Percentiles rank a stretch among this genome's conserved stretches.
Conservation (phyloP, 2,888 invertebrate genomes). For the Trisateles emortualis region DNA sequence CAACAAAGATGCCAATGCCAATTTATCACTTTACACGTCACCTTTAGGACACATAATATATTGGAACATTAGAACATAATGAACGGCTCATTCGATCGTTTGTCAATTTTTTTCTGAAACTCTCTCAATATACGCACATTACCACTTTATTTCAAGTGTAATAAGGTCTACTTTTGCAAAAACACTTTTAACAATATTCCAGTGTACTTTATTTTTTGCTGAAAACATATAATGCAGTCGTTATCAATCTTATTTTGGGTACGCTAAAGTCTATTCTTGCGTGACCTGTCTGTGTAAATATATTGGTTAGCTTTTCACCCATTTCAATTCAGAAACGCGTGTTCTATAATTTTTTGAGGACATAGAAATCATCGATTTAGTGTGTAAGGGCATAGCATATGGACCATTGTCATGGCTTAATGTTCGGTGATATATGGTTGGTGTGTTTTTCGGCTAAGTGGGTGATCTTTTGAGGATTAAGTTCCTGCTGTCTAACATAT, state of each 20-base stretch:
- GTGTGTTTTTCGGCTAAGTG: conserved; percentile 42
- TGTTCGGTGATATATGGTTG: conserved; percentile 48
- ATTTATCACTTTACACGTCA: conserved; percentile 76
- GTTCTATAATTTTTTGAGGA: conserved; percentile 62
- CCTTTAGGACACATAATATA: conserved; percentile 80
- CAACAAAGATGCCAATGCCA: conserved; percentile 67
- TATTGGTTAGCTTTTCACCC: conserved; percentile 36
- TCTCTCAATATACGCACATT: background rate
- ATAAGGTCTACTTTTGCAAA: conserved; percentile 1
- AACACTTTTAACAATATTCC: background rate
- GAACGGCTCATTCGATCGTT: conserved; percentile 76
- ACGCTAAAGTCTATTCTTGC: conserved; percentile 25
- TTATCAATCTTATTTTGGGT: conserved; percentile 14
- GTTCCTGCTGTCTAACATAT: conserved; percentile 5
- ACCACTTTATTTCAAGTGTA: background rate
- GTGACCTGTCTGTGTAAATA: background rate
- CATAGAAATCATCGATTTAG: conserved; percentile 60
- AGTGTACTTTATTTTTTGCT: background rate
- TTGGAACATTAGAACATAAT: conserved; percentile 83
- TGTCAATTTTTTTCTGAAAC: conserved; percentile 72
- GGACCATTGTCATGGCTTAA: conserved; percentile 58
- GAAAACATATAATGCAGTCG: conserved; percentile 20
- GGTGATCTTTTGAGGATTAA: conserved; percentile 19
- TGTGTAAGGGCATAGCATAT: conserved; percentile 51
- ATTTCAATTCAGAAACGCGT: conserved; percentile 56